Evolutionary conservation across 2,888 invertebrate species (phyloP).

Genomic region (Cyclophora punctaria): DNA sequence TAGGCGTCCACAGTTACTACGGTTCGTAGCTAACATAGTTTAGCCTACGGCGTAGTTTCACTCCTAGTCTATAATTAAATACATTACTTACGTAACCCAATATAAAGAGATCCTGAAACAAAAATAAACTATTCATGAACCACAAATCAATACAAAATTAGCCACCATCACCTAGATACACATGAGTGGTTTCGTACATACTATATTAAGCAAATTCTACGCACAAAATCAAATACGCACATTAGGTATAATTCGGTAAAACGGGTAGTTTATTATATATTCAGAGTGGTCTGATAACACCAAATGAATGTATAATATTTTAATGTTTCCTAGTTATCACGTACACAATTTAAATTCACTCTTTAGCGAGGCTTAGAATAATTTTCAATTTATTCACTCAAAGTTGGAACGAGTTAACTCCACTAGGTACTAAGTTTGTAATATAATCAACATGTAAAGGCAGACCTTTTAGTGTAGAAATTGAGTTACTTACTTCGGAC

Average conservation of each 20-base stretch:
- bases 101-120: too few relatives aligned
- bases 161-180: background rate
- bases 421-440: slow-evolving; percentile 14
- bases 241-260: slow-evolving; percentile 19
- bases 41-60: too few relatives aligned
- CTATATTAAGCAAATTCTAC: slow-evolving; percentile 5
- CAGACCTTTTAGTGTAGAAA: slow-evolving; percentile 19
- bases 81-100: too few relatives aligned
- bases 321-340: slow-evolving; percentile 15
- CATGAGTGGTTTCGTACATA: background rate
- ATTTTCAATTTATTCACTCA: slow-evolving; percentile 20
- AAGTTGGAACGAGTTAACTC: slow-evolving; percentile 16
- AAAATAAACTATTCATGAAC: too few relatives aligned
- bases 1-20: too few relatives aligned
- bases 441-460: slow-evolving; percentile 18
- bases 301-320: slow-evolving; percentile 26
- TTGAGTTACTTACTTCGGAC: slow-evolving; percentile 18
- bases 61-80: too few relatives aligned
- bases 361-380: slow-evolving; percentile 12
- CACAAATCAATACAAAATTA: too few relatives aligned
- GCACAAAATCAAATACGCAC: slow-evolving; percentile 14
- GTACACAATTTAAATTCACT: slow-evolving; percentile 17
- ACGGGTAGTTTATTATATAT: slow-evolving; percentile 24
- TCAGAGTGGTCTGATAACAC: slow-evolving; percentile 23
- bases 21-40: too few relatives aligned